A percentile compares a stretch with the other conserved stretches of the same genome.
These are phyloP conservation scores for Micoletzkya japonica DNA, from an alignment of 2,888 invertebrate species.

Conservation along the genomic window DNA sequence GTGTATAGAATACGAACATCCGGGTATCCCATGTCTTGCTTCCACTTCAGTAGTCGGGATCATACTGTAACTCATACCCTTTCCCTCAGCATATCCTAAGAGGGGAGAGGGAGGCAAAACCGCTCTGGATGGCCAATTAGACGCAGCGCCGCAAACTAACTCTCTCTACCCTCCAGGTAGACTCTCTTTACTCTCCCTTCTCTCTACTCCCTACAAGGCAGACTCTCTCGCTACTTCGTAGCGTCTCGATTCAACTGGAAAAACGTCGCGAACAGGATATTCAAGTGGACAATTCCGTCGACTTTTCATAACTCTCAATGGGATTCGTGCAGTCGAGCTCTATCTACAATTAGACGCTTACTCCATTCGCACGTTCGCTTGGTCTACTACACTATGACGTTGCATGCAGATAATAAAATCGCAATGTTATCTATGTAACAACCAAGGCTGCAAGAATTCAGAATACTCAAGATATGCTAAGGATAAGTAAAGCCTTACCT, in stretches of 20 bases:
- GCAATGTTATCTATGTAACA: no score
- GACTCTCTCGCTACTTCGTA: no score
- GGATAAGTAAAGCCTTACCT: slow-evolving; percentile 40
- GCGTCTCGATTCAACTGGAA: not conserved
- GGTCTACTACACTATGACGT: no score
- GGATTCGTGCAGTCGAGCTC: not conserved
- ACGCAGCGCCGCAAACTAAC: not conserved
- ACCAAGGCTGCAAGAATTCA: not conserved
- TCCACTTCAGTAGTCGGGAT: slow-evolving; percentile 64
- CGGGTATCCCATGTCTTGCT: slow-evolving; percentile 62
- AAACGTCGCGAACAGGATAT: not conserved
- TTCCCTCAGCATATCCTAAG: no score
- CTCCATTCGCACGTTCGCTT: no score
- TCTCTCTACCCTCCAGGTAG: no score
- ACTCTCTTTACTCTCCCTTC: not conserved
- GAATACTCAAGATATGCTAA: slow-evolving; percentile 1
- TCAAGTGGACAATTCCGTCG: no score
- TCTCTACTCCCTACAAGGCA: not conserved
- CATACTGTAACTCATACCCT: slow-evolving; percentile 47
- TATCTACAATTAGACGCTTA: not conserved
- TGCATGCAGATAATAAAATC: no score
- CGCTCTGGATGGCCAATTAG: not conserved
- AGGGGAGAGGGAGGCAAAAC: no score
- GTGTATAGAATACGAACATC: slow-evolving; percentile 63
- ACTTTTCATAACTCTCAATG: no score